Evolutionary conservation across 2,888 invertebrate species (phyloP), one percentile per base, ranked within the genome.

Genomic region (Pollenia griseotomentosa): DNA sequence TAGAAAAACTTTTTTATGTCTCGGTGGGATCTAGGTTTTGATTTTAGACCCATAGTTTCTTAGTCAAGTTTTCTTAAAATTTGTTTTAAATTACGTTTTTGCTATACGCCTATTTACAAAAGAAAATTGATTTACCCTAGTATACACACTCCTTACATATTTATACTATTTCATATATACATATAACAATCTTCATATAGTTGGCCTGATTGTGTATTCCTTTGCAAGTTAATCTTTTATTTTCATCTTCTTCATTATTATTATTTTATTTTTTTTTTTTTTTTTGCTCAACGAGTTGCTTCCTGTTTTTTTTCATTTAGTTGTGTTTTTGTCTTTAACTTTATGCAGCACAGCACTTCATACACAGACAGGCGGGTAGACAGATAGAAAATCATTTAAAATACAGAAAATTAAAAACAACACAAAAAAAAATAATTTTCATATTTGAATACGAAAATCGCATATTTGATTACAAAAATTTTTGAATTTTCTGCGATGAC

Each of bases 201-300:
- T 77, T 78, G 77, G 48, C 65, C 44, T 74, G 16, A 74, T 74
- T 74, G 66, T 53, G 33, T 33, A 48, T 33, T 71, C 12, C 11
- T 57, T 65, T 57, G 57, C n/a, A 40, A 12, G 11, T 74, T 61
- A 44, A 19, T 68, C n/a, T 57, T 51, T 59, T 16, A 44, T 12
- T 70, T 51, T 33, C 16, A 16, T 16, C 33, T 70, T 19, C 61
- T 59, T 46, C 11, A 19, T 12, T 11, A 48, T 10, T 16, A 44
- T 44, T 14, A 51, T 61, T 59, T 23, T 51, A n/a, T 61, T 74
- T 16, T 33, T 9, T 40, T 63, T 55, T 12, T 16, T 9, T 73
- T 53, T 9, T 48, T 14, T 14, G 75, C 48, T 85, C 80, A 75
- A 85, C 77, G 66, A 61, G 53, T 46, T 82, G 65, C 66, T 81